phyloP scores from a whole-genome alignment of 1,140 invertebrate species.

The Macrocentrus cingulum region DNA sequence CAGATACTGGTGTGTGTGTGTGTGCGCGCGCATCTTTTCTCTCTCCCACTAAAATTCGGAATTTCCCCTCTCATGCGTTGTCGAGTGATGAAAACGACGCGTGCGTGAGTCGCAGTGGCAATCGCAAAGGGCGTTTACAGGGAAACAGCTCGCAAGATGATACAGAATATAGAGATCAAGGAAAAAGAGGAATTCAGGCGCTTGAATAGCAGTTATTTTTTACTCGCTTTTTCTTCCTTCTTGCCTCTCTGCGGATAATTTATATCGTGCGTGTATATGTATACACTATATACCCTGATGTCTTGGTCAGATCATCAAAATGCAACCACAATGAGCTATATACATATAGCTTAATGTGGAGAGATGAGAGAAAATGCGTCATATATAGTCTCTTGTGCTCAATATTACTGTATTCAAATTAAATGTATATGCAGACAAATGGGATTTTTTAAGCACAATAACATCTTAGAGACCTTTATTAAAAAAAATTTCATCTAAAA shows the following conservation, averaged over 20 bases:
- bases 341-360: too few relatives aligned
- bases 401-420: neutral
- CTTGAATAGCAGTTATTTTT: too few relatives aligned
- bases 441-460: neutral
- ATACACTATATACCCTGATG: too few relatives aligned
- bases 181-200: neutral
- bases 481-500: too few relatives aligned
- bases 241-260: neutral
- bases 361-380: conserved; percentile 9
- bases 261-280: too few relatives aligned
- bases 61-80: conserved; percentile 1
- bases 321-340: conserved; percentile 15
- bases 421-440: neutral
- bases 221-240: neutral
- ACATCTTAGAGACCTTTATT: too few relatives aligned
- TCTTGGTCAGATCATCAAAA: conserved; percentile 16
- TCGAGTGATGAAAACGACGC: conserved; percentile 15
- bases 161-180: neutral
- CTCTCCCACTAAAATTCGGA: neutral
- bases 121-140: conserved; percentile 37
- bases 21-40: conserved; percentile 11
- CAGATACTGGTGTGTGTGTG: neutral
- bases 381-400: neutral
- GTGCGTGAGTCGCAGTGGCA: conserved; percentile 27
- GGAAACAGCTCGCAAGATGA: neutral